A percentile compares a stretch with the other conserved stretches of the same genome.
These are phyloP conservation scores for Gandaritis pyraliata DNA, from an alignment of 2,888 invertebrate species.

Conservation along the genomic window DNA sequence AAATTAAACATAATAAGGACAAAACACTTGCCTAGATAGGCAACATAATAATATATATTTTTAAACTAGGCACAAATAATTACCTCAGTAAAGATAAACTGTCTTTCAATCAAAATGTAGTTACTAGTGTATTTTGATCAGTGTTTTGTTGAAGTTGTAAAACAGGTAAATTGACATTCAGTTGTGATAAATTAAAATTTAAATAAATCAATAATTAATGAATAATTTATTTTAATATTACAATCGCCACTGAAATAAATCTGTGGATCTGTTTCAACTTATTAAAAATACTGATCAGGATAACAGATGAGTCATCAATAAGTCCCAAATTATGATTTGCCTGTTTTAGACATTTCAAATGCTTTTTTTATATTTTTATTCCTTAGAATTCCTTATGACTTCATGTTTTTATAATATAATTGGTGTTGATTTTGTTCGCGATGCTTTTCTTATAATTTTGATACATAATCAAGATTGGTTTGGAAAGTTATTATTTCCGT, in stretches of 20 bases:
- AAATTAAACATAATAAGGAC: conserved; percentile 38
- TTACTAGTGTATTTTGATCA: conserved; percentile 5
- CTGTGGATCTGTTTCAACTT: background rate
- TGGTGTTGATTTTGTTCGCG: background rate
- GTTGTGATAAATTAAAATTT: background rate
- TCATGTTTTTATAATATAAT: background rate
- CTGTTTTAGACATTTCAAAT: background rate
- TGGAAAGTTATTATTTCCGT: background rate
- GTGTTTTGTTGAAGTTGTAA: conserved; percentile 1
- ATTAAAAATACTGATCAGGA: background rate
- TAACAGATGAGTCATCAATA: background rate
- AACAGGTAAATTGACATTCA: background rate
- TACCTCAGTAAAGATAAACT: conserved; percentile 17
- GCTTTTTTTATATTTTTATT: conserved; percentile 13
- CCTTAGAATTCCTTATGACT: conserved; percentile 14
- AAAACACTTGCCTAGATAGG: conserved; percentile 23
- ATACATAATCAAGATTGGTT: background rate
- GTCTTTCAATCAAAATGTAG: background rate
- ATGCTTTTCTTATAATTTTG: background rate
- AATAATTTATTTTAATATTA: background rate
- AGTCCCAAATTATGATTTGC: background rate
- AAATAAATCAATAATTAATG: background rate
- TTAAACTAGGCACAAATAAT: conserved; percentile 16
- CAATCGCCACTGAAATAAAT: background rate
- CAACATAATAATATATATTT: background rate